Evolutionary conservation across 2,888 invertebrate genomes (phyloP), one percentile per base, ranked within the genome.

Genomic region (Beris chalybata): DNA sequence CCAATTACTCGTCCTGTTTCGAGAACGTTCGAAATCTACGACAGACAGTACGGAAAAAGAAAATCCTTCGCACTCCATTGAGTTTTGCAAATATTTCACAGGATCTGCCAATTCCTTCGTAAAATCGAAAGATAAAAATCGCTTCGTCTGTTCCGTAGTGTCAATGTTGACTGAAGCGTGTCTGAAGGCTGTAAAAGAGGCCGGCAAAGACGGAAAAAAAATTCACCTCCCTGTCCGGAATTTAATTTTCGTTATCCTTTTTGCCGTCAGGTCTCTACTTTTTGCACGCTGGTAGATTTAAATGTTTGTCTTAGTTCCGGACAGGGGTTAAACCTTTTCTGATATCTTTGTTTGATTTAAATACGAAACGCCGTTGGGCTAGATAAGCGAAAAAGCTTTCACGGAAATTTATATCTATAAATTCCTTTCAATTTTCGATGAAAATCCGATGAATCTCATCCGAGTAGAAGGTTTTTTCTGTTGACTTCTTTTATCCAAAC

Each of bases 31-130:
- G 1, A 38, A 38, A 7, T 38, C 7, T 9, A 22, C 22, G 22
- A 22, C 22, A 22, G 22, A 38, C 38, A 38, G 38, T 9, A 38
- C 61, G 15, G 50, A 61, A 61, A 50, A 50, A n/a, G n/a, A 50
- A 50, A 61, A 61, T 61, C 61, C 50, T 61, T 61, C 61, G 52
- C 52, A 47, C 61, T 50, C 61, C 61, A 61, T 61, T 61, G 61
- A 50, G 50, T 30, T 61, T 61, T 61, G 61, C 15, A 61, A 61
- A 61, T 61, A 61, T 50, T 50, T 50, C n/a, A 50, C 38, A 48
- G 38, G 7, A 5, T 5, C 22, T 38, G 43, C 47, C 31, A 7
- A 32, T 52, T 44, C 58, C 58, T 29, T 31, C 31, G 30, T 47
- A 38, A 29, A 30, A 48, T 47, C 48, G n/a, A 48, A 9, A 22